A percentile compares a stretch with the other conserved stretches of the same genome.
phyloP scores from a whole-genome alignment of 2,113 vertebrate genomes.

The Garra rufa region DNA sequence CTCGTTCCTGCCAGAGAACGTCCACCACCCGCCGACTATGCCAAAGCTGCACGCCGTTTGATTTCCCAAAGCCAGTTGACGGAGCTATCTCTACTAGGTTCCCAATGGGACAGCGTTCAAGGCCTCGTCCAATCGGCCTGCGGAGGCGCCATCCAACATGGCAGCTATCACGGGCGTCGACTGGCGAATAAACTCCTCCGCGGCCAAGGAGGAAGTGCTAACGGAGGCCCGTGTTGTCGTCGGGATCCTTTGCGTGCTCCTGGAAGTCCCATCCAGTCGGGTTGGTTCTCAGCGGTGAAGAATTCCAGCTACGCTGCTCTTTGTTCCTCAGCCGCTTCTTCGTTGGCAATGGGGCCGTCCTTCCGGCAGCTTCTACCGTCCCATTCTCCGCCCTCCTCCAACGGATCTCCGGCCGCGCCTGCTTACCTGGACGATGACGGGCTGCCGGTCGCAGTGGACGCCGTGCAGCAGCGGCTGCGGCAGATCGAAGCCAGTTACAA shows the following conservation, averaged over 20 bases:
- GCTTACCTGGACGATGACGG: constrained; percentile 93
- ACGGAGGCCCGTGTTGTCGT: constrained; percentile 76
- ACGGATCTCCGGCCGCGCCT: constrained; percentile 78
- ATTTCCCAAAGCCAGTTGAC: constrained; percentile 87
- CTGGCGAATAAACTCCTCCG: constrained; percentile 80
- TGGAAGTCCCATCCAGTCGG: constrained; percentile 64
- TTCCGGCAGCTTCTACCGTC: constrained; percentile 63
- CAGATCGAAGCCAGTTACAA: constrained; percentile 98
- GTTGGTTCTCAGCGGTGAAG: constrained; percentile 55
- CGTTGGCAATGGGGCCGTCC: constrained; percentile 74
- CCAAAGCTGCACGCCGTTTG: constrained; percentile 73
- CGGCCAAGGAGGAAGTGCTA: constrained; percentile 74
- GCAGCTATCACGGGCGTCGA: constrained; percentile 83
- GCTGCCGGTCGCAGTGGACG: constrained; percentile 92
- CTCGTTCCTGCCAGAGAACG: constrained; percentile 10
- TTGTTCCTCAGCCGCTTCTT: constrained; percentile 69
- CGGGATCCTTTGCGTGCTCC: constrained; percentile 70
- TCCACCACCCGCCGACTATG: constrained; percentile 67
- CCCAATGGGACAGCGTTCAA: constrained; percentile 92
- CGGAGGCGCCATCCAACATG: constrained; percentile 78
- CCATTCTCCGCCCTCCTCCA: constrained; percentile 72
- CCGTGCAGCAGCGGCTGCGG: constrained; percentile 93
- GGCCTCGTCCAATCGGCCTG: constrained; percentile 88
- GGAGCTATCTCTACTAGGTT: constrained; percentile 85
- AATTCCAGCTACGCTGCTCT: constrained; percentile 61